Evolutionary conservation across 2,888 invertebrate species (phyloP).

Genomic region (Agrotis exclamationis): DNA sequence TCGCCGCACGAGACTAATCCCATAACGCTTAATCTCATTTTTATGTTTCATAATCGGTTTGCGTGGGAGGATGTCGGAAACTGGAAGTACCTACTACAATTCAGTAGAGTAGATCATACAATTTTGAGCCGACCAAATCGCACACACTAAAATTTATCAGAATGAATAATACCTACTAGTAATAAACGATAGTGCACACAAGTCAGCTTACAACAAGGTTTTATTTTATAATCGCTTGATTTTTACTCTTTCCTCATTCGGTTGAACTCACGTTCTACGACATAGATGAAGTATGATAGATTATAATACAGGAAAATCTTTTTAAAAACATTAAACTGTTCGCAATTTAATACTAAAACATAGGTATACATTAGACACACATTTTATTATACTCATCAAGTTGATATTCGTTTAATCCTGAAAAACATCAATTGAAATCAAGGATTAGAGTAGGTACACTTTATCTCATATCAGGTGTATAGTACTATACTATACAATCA

Average conservation of each 20-base stretch:
- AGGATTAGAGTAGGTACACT: neutral
- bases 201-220: neutral
- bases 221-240: neutral
- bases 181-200: neutral
- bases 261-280: neutral
- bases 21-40: slow-evolving; percentile 9
- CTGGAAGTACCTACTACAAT: slow-evolving; percentile 5
- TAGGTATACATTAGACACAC: too few species aligned
- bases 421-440: neutral
- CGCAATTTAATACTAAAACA: too few species aligned
- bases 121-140: slow-evolving; percentile 6
- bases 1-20: neutral
- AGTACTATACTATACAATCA: neutral
- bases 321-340: slow-evolving; percentile 2
- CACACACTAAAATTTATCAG: neutral
- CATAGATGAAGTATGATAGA: neutral
- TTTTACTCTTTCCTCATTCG: slow-evolving; percentile 1
- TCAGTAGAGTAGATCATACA: neutral
- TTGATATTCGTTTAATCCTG: neutral
- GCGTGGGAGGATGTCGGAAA: slow-evolving; percentile 15
- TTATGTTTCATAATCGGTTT: slow-evolving; percentile 12
- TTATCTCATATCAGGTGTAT: neutral
- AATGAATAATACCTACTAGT: neutral
- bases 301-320: slow-evolving; percentile 10
- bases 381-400: neutral